These are phyloP conservation scores for Ooceraea biroi DNA, from an alignment of 1,140 invertebrate species.

Conservation along the genomic window DNA sequence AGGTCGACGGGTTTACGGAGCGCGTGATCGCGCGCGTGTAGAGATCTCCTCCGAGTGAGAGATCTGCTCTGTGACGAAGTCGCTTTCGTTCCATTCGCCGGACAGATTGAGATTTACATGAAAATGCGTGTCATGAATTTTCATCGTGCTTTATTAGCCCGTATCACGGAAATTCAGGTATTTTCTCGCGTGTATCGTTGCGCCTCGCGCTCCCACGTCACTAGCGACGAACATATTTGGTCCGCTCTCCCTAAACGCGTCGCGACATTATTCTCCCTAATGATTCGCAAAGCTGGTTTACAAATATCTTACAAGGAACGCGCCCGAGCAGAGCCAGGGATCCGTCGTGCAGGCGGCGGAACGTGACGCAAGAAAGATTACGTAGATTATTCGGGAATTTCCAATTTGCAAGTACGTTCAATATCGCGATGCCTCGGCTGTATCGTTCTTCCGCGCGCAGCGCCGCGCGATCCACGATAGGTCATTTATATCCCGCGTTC, in stretches of 20 bases:
- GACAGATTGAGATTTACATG: conserved; percentile 47
- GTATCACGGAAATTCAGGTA: conserved; percentile 5
- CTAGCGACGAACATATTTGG: conserved; percentile 35
- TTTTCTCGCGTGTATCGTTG: not conserved
- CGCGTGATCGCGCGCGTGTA: conserved; percentile 28
- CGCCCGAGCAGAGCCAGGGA: not conserved
- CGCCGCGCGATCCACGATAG: conserved; percentile 55
- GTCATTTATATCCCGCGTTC: conserved; percentile 68
- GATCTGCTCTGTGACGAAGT: conserved; percentile 13
- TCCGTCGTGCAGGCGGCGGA: conserved; percentile 5
- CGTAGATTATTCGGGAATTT: conserved; percentile 69
- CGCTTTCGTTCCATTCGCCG: conserved; percentile 38
- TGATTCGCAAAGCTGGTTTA: conserved; percentile 42
- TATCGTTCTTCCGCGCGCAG: conserved; percentile 35
- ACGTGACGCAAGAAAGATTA: conserved; percentile 66
- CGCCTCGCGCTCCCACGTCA: not conserved
- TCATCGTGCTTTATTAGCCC: conserved; percentile 5
- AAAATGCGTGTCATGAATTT: conserved; percentile 49
- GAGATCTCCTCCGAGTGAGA: conserved; percentile 4
- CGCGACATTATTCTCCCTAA: conserved; percentile 45
- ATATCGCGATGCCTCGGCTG: conserved; percentile 37
- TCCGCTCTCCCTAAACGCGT: not conserved
- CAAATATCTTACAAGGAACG: conserved; percentile 40
- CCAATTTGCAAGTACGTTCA: conserved; percentile 64
- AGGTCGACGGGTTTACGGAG: conserved; percentile 26